Base-by-base conservation (phyloP, 2,888 invertebrate species). In the Hypselothyrea guttata region DNA sequence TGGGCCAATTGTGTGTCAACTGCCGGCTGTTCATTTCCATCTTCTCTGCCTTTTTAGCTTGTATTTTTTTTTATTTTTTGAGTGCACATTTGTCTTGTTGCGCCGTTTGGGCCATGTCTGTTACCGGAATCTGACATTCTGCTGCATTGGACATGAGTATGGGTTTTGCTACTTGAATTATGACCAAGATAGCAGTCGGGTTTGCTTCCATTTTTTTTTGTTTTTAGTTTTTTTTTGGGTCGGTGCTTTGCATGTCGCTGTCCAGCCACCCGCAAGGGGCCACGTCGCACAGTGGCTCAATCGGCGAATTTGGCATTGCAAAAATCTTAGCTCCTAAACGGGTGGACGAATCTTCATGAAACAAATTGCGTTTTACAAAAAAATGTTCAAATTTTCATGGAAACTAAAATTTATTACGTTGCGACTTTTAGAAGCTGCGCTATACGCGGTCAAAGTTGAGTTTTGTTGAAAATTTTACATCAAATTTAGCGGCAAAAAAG, bases 241-340 rank as follows among this genome's bases (percentile, higher is more conserved):
- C 18, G 42, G 49, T 60, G 70, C 60, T 82, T 78, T 82, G 75
- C 77, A 78, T 82, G 57, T 71, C 31, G 59, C 47, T 48, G 42
- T 57, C 51, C 65, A 46, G 40, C 47, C 65, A 46, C 42, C 47
- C 59, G 49, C 56, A 27, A 42, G 56, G 56, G 54, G 56, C 53
- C 52, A 53, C 42, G 67, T 64, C 73, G 63, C n/a, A n/a, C n/a
- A n/a, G n/a, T n/a, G n/a, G n/a, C n/a, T n/a, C n/a, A n/a, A n/a
- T n/a, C n/a, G n/a, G n/a, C n/a, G n/a, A n/a, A n/a, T n/a, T n/a
- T n/a, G n/a, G n/a, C n/a, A n/a, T n/a, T n/a, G n/a, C n/a, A n/a
- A n/a, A n/a, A n/a, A n/a, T n/a, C n/a, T n/a, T n/a, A n/a, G n/a
- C n/a, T n/a, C n/a, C n/a, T n/a, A n/a, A n/a, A n/a, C n/a, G n/a